Base-by-base conservation (phyloP, 2,113 vertebrate species). In the Ramphastos sulfuratus region DNA sequence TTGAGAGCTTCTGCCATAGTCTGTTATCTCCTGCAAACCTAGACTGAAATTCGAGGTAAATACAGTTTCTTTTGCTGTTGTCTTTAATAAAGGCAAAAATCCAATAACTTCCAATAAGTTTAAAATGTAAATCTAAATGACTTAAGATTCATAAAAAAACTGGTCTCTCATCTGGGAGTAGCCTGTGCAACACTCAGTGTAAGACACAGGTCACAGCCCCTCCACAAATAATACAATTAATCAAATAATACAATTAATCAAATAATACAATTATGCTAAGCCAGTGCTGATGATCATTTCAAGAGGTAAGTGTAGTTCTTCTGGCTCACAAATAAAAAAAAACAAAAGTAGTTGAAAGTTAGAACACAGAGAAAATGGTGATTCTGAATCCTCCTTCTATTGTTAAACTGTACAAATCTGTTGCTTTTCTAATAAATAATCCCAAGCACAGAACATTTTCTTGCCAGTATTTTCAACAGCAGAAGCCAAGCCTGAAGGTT, bases 301-400 rank as follows among this genome's bases (percentile, higher is more conserved):
- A 90, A 81, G 77, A 92, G 92, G 70, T 86, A 95, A 96, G 92
- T 78, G 50, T 23, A 72, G 85, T 94, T 95, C 79, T 88, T 91
- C 73, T 95, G 96, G 87, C 87, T 84, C 2, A 1, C 82, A 88
- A 90, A 88, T 85, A 86, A 86, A 95, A 95, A 94, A 95, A 94
- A 94, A 15, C 80, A 96, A 95, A 94, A 96, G 85, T 90, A 90
- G 92, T 66, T 95, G 95, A 95, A 95, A 95, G 90, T 95, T 91
- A 93, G 59, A 93, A 66, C 76, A 88, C 1, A 4, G 60, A 92
- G 90, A 67, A 93, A 87, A 93, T 31, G 81, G 69, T 1, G 7
- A 69, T 37, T 94, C 71, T 85, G 50, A 84, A 84, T 92, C 79
- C 94, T 97, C 83, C 92, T 85, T 89, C 93, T 92, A 94, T 87